phyloP scores from a whole-genome alignment of 2,797 vertebrate genomes.

The Stomatorhinus walkeri region DNA sequence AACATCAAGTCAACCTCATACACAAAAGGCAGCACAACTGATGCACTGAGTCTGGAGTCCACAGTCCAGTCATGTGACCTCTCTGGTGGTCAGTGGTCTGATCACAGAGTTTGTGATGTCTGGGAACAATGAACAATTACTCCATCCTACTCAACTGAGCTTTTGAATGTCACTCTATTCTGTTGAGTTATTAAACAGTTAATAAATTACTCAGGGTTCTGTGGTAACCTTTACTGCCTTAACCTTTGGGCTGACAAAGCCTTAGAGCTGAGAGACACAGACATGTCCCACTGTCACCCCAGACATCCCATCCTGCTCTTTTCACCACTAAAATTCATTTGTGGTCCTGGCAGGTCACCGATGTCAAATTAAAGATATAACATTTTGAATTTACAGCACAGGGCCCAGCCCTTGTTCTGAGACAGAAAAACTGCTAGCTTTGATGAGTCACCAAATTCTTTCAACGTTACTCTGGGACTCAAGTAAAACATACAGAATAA shows the following conservation, averaged over 20 bases:
- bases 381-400: background rate
- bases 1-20: background rate
- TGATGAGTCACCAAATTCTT: constrained; percentile 11
- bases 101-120: background rate
- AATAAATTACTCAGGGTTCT: constrained; percentile 34
- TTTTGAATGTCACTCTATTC: background rate
- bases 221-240: constrained; percentile 34
- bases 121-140: background rate
- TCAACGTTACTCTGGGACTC: background rate
- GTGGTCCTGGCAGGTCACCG: background rate
- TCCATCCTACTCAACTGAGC: background rate
- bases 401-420: background rate
- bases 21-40: background rate
- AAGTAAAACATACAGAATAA: background rate
- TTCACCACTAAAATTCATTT: constrained; percentile 30
- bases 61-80: background rate
- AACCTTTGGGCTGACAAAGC: background rate
- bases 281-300: constrained; percentile 5
- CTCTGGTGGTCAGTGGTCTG: background rate
- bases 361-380: background rate
- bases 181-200: constrained; percentile 25
- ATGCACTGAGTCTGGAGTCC: background rate
- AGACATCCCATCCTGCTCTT: background rate
- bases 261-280: background rate
- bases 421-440: background rate